Evolutionary conservation across 1,140 invertebrate species (phyloP), one percentile per base, ranked within the genome.

Genomic region (Phenacoccus solenopsis): DNA sequence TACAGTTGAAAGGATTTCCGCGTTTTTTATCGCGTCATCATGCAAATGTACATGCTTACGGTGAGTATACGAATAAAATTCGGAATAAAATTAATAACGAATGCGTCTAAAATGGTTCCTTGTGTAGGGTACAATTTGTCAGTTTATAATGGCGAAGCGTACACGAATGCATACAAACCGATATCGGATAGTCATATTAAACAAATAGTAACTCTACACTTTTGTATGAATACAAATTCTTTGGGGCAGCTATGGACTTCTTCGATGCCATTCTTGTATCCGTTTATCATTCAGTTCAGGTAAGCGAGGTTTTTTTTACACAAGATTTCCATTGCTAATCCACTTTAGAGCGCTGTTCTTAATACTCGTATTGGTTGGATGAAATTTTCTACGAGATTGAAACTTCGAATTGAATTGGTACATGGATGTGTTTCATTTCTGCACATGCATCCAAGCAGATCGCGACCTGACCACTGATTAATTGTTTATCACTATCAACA

Each of bases 231-330:
- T 70, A 84, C 84, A 5, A 85, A 84, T 35, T 81, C 84, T 0
- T 75, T 86, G 9, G 85, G 85, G 0, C 80, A 83, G 67, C 76
- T 85, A 1, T 85, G 84, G 84, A 83, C 82, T 0, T 81, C 82
- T 1, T 84, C 84, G 22, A 83, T 83, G 78, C 84, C 84, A 0
- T 85, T 84, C 73, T 77, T 86, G 0, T 84, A 84, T 74, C 85
- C 85, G 0, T 86, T 86, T 75, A 84, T 85, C 28, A 81, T 86
- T 3, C 82, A 85, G 75, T 85, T 85, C 76, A 84, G 83, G 83
- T 83, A 77, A 71, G 28, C 69, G 38, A 16, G 38, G 16, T n/a
- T n/a, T n/a, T n/a, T n/a, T n/a, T n/a, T n/a, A n/a, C n/a, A n/a
- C n/a, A n/a, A n/a, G n/a, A n/a, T n/a, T n/a, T n/a, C n/a, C n/a